Evolutionary conservation across 2,113 vertebrate species (phyloP).

Genomic region (Girardinichthys multiradiatus): DNA sequence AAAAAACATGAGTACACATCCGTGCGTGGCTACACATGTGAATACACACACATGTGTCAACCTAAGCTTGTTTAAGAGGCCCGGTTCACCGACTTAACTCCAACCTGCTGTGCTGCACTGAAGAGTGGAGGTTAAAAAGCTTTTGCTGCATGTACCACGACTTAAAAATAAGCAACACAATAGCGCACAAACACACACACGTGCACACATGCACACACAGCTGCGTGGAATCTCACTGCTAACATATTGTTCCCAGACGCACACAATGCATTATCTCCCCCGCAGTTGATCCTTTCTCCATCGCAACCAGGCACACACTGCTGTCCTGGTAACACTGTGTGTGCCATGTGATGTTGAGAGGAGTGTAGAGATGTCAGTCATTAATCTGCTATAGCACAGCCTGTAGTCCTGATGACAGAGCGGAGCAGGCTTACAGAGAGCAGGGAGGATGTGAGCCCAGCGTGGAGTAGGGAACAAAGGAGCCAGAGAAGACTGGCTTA

Average conservation of each 20-base stretch:
- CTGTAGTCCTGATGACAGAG: slow-evolving; percentile 80
- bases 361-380: slow-evolving; percentile 76
- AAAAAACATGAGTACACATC: slow-evolving; percentile 6
- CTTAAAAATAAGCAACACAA: slow-evolving; percentile 43
- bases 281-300: slow-evolving; percentile 64
- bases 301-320: slow-evolving; percentile 45
- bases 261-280: slow-evolving; percentile 67
- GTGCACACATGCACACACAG: neutral
- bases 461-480: slow-evolving; percentile 76
- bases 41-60: neutral
- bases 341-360: slow-evolving; percentile 54
- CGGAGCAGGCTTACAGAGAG: slow-evolving; percentile 68
- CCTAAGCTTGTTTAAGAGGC: slow-evolving; percentile 17
- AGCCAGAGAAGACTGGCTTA: slow-evolving; percentile 63
- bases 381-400: slow-evolving; percentile 77
- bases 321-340: slow-evolving; percentile 55
- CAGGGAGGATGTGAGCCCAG: slow-evolving; percentile 75
- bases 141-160: slow-evolving; percentile 21
- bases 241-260: slow-evolving; percentile 68
- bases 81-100: slow-evolving; percentile 31
- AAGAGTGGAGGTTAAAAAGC: slow-evolving; percentile 47
- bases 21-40: slow-evolving; percentile 4
- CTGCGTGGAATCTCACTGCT: slow-evolving; percentile 43
- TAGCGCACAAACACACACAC: slow-evolving; percentile 17
- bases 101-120: slow-evolving; percentile 42